These are phyloP conservation scores for Drosophila austrosaltans DNA, from an alignment of 2,888 invertebrate species.

Conservation along the genomic window DNA sequence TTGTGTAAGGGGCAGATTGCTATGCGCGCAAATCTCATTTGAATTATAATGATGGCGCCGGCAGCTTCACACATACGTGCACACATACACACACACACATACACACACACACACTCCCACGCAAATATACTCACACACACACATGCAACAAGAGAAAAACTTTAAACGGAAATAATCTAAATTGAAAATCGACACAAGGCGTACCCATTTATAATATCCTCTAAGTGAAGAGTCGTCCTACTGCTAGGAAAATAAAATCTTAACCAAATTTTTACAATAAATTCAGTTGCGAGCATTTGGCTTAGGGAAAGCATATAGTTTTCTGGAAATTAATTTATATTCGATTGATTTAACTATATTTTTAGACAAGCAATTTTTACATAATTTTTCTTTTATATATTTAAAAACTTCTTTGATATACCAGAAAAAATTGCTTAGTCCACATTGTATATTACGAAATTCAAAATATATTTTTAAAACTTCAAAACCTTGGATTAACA, in stretches of 20 bases:
- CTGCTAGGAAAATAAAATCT: neutral
- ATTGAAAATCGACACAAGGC: neutral
- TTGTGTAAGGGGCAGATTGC: constrained; percentile 45
- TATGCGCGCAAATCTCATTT: constrained; percentile 74
- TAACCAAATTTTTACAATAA: too few species aligned
- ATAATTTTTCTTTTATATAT: too few species aligned
- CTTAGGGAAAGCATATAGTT: too few species aligned
- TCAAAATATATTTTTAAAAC: too few species aligned
- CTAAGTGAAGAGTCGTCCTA: neutral
- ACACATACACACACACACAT: constrained; percentile 11
- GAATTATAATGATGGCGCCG: constrained; percentile 75
- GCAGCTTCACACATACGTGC: constrained; percentile 49
- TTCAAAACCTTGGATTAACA: too few species aligned
- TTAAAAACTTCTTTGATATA: too few species aligned
- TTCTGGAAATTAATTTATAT: too few species aligned
- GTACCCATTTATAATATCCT: constrained; percentile 1
- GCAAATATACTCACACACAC: neutral
- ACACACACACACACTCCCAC: neutral
- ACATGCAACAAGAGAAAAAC: neutral
- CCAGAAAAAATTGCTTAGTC: too few species aligned
- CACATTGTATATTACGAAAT: too few species aligned
- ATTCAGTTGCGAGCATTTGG: too few species aligned
- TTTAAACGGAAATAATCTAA: neutral
- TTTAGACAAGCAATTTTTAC: too few species aligned
- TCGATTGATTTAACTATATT: too few species aligned